These are phyloP conservation scores for Cepaea hortensis DNA, from an alignment of 2,888 invertebrate species.

Conservation along the genomic window DNA sequence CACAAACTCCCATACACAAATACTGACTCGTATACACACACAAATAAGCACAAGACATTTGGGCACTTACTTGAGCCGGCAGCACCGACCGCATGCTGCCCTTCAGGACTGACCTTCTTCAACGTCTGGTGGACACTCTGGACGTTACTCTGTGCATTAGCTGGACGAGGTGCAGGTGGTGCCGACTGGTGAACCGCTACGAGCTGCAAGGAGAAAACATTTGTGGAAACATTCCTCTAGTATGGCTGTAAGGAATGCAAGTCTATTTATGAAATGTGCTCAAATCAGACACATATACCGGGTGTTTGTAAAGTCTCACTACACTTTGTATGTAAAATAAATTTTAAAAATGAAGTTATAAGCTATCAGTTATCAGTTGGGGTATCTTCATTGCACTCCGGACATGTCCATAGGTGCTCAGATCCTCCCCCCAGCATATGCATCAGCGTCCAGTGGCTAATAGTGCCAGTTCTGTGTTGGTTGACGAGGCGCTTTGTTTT, in stretches of 20 bases:
- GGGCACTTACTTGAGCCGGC: slow-evolving; percentile 51
- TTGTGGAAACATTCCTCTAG: not conserved
- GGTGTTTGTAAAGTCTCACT: too few relatives aligned
- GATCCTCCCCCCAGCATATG: too few relatives aligned
- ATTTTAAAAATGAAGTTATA: too few relatives aligned
- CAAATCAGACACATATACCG: too few relatives aligned
- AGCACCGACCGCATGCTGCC: slow-evolving; percentile 42
- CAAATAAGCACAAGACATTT: not conserved
- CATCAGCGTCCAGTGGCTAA: too few relatives aligned
- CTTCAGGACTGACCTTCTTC: slow-evolving; percentile 25
- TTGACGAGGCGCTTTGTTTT: too few relatives aligned
- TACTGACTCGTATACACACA: not conserved
- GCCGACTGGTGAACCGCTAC: slow-evolving; percentile 54
- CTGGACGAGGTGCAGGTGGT: slow-evolving; percentile 46
- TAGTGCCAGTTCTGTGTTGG: too few relatives aligned
- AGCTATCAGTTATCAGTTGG: too few relatives aligned
- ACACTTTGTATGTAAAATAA: too few relatives aligned
- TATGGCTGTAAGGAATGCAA: not conserved
- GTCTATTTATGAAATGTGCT: too few relatives aligned
- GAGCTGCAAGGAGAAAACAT: slow-evolving; percentile 51
- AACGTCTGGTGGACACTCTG: slow-evolving; percentile 47
- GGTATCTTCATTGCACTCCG: too few relatives aligned
- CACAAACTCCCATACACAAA: not conserved
- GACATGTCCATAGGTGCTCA: too few relatives aligned
- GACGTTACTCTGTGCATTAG: slow-evolving; percentile 55